Evolutionary conservation across 1,140 invertebrate species (phyloP).

Genomic region (Triops cancriformis): DNA sequence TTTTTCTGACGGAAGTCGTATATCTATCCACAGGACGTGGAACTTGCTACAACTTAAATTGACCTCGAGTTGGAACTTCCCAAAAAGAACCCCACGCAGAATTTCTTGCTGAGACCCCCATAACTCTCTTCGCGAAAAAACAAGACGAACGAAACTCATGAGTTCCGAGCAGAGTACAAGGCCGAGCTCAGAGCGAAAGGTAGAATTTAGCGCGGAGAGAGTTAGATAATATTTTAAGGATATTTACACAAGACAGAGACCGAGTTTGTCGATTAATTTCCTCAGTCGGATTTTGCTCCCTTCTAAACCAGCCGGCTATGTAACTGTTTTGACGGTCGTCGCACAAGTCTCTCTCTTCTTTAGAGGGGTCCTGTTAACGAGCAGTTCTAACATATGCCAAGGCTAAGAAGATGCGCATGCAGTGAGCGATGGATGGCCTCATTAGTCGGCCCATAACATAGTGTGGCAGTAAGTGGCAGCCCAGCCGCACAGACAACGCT

Average conservation of each 20-base stretch:
- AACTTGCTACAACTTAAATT: not conserved
- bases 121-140: not conserved
- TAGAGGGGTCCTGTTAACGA: not conserved
- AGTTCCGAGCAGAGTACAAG: not conserved
- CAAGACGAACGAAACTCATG: not conserved
- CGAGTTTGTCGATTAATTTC: not conserved
- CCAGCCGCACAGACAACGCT: not conserved
- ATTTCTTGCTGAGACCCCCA: not conserved
- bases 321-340: not conserved
- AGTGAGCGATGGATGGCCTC: slow-evolving; percentile 4
- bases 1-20: slow-evolving; percentile 6
- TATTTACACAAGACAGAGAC: not conserved
- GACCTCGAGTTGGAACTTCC: not conserved
- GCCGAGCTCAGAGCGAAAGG: not conserved
- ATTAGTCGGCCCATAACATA: not conserved
- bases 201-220: not conserved
- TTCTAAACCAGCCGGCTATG: not conserved
- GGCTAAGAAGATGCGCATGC: slow-evolving; percentile 2
- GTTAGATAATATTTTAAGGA: not conserved
- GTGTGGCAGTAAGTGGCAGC: not conserved
- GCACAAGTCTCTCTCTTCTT: not conserved
- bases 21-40: not conserved
- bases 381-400: not conserved
- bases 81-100: not conserved
- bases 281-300: not conserved